Conservation (phyloP, 1,140 invertebrate species). For the Heliconius melpomene region DNA sequence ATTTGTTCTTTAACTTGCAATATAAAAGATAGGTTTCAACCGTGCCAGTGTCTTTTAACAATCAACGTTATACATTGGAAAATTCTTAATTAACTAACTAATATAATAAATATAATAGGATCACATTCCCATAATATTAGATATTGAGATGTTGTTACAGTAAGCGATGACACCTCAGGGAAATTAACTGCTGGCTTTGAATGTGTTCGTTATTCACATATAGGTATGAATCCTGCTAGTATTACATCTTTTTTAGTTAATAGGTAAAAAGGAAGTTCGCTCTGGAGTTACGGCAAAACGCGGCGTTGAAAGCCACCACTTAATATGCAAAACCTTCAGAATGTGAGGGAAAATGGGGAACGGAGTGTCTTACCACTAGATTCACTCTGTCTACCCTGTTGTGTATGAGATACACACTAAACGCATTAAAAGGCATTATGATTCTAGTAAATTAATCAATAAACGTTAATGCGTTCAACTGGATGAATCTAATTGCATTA, state of each 20-base stretch:
- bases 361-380: neutral
- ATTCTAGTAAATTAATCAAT: neutral
- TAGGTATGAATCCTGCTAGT: neutral
- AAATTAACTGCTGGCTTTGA: neutral
- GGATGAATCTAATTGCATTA: slow-evolving; percentile 3
- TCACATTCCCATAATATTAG: neutral
- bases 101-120: neutral
- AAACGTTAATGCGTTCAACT: neutral
- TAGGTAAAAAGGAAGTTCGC: neutral
- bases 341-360: too few relatives aligned
- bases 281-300: too few relatives aligned
- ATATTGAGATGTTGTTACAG: neutral
- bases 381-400: neutral
- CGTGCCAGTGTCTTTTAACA: too few relatives aligned
- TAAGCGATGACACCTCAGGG: slow-evolving; percentile 14
- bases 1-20: neutral
- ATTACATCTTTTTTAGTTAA: neutral
- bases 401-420: too few relatives aligned
- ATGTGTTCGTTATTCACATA: neutral
- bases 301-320: too few relatives aligned
- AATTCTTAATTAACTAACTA: neutral
- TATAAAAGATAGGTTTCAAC: neutral
- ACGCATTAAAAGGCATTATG: neutral
- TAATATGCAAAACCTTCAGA: too few relatives aligned
- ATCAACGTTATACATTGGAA: neutral